Percentiles rank a stretch among this genome's conserved stretches.
phyloP scores from a whole-genome alignment of 2,888 invertebrate genomes.

The Lasioglossum marginatum region DNA sequence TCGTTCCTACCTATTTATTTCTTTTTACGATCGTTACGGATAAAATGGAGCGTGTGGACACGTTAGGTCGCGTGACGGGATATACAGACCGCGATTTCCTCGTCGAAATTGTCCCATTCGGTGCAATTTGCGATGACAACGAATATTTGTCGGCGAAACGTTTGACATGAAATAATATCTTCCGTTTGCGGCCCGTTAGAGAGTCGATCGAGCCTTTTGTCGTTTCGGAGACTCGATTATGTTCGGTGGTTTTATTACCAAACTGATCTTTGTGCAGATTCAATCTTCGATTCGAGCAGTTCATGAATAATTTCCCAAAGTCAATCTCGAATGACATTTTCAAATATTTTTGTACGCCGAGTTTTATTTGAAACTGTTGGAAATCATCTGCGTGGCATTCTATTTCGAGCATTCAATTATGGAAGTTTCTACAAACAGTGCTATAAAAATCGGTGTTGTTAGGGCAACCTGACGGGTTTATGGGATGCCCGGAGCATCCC shows the following conservation, averaged over 20 bases:
- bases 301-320: no score
- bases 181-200: not conserved
- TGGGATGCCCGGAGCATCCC: not conserved
- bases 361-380: not conserved
- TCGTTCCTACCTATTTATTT: not conserved
- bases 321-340: no score
- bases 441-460: not conserved
- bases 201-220: not conserved
- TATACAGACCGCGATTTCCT: conserved; percentile 34
- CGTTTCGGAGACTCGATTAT: not conserved
- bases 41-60: conserved; percentile 21
- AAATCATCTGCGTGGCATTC: not conserved
- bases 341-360: not conserved
- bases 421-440: not conserved
- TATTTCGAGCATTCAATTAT: not conserved
- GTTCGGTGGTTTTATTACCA: no score
- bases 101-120: conserved; percentile 38
- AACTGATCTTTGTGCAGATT: not conserved
- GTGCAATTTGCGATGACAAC: not conserved
- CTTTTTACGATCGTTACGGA: conserved; percentile 5
- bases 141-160: conserved; percentile 2
- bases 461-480: conserved; percentile 1
- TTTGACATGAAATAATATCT: not conserved
- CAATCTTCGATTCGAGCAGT: not conserved
- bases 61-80: conserved; percentile 62